Percentiles rank a stretch among this genome's conserved stretches.
These are phyloP conservation scores for Athetis lepigone DNA, from an alignment of 2,888 invertebrate genomes.

Conservation along the genomic window DNA sequence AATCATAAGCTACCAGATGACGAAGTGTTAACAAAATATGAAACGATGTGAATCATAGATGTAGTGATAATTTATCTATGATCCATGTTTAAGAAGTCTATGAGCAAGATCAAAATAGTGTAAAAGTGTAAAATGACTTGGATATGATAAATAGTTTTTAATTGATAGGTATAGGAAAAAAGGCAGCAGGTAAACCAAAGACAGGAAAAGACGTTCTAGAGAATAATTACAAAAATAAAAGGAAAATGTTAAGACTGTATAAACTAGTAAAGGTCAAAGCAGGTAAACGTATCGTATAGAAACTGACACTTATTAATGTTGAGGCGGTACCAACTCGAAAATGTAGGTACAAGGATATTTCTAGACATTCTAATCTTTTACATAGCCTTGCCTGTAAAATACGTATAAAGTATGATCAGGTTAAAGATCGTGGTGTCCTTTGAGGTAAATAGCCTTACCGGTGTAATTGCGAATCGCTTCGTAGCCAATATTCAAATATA, in stretches of 20 bases:
- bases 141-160: neutral
- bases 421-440: slow-evolving; percentile 37
- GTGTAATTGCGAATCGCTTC: slow-evolving; percentile 26
- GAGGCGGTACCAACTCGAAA: slow-evolving; percentile 20
- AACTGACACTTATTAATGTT: slow-evolving; percentile 41
- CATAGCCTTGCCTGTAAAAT: slow-evolving; percentile 39
- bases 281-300: slow-evolving; percentile 13
- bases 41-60: slow-evolving; percentile 26
- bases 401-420: slow-evolving; percentile 30
- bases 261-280: slow-evolving; percentile 7
- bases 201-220: neutral
- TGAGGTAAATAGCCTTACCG: slow-evolving; percentile 23
- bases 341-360: slow-evolving; percentile 41
- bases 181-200: neutral
- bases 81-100: slow-evolving; percentile 15
- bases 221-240: slow-evolving; percentile 10
- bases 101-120: slow-evolving; percentile 10
- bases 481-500: slow-evolving; percentile 7
- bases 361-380: slow-evolving; percentile 37
- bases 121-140: neutral
- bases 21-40: slow-evolving; percentile 20
- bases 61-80: slow-evolving; percentile 10
- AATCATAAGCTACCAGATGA: slow-evolving; percentile 11
- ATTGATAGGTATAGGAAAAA: slow-evolving; percentile 9
- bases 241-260: neutral